Evolutionary conservation across 2,888 invertebrate species (phyloP).

Genomic region (Ashinkailepas kermadecensis): DNA sequence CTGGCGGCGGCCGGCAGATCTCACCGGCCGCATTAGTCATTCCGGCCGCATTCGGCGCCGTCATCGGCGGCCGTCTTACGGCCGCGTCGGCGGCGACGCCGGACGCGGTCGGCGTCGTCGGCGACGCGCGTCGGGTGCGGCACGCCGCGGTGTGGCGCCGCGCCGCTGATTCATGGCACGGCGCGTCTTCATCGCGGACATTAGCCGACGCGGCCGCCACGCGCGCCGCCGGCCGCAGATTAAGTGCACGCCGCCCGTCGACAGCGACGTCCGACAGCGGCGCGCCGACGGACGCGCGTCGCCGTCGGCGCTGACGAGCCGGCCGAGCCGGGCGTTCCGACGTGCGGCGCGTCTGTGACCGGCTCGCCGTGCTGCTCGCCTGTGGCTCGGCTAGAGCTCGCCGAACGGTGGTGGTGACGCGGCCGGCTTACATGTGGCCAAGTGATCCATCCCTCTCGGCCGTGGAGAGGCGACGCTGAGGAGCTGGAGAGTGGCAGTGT

Average conservation of each 20-base stretch:
- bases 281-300: neutral
- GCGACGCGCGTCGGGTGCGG: neutral
- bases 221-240: neutral
- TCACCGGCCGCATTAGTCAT: too few relatives aligned
- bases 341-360: too few relatives aligned
- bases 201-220: neutral
- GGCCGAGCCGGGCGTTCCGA: neutral
- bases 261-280: neutral
- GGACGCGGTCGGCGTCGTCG: neutral
- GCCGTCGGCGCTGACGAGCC: neutral
- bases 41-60: too few relatives aligned
- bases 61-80: neutral
- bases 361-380: neutral
- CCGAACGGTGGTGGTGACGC: too few relatives aligned
- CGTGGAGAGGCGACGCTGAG: too few relatives aligned
- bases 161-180: neutral
- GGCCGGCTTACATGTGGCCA: too few relatives aligned
- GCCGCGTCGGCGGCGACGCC: neutral
- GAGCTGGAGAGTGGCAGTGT: too few relatives aligned
- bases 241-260: neutral
- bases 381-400: neutral
- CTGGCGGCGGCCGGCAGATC: too few relatives aligned
- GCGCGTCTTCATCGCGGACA: neutral
- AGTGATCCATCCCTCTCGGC: too few relatives aligned
- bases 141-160: neutral